phyloP scores from a whole-genome alignment of 2,797 vertebrate genomes.

The Eupleurogrammus muticus region DNA sequence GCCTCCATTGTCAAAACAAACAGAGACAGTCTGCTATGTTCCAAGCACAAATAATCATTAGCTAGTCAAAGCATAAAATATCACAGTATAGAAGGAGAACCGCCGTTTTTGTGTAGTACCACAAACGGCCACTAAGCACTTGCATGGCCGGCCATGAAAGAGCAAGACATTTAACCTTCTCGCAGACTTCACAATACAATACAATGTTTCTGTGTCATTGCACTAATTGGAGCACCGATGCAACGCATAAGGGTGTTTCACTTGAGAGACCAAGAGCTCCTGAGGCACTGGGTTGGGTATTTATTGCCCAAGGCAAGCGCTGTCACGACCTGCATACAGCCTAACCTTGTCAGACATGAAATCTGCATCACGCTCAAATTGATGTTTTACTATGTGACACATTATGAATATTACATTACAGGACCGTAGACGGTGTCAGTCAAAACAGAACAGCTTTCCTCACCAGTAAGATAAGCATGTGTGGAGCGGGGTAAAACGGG shows the following conservation, averaged over 20 bases:
- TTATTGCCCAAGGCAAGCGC: conserved; percentile 81
- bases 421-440: conserved; percentile 91
- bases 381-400: conserved; percentile 94
- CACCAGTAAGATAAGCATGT: conserved; percentile 90
- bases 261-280: conserved; percentile 71
- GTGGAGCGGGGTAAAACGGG: conserved; percentile 28
- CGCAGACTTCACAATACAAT: conserved; percentile 48
- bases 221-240: conserved; percentile 80
- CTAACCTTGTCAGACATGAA: conserved; percentile 90
- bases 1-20: conserved; percentile 7
- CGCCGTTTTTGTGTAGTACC: conserved; percentile 54
- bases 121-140: conserved; percentile 31
- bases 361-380: conserved; percentile 90
- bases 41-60: conserved; percentile 10
- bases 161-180: conserved; percentile 58
- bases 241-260: conserved; percentile 69
- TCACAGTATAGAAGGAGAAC: neutral
- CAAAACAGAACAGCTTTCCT: conserved; percentile 86
- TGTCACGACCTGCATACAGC: conserved; percentile 84
- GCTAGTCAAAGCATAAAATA: neutral
- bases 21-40: neutral
- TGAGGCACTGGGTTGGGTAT: conserved; percentile 71
- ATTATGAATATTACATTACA: conserved; percentile 98
- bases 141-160: conserved; percentile 8
- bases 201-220: conserved; percentile 75